phyloP scores from a whole-genome alignment of 2,888 invertebrate species.

The Apodemia mormo region DNA sequence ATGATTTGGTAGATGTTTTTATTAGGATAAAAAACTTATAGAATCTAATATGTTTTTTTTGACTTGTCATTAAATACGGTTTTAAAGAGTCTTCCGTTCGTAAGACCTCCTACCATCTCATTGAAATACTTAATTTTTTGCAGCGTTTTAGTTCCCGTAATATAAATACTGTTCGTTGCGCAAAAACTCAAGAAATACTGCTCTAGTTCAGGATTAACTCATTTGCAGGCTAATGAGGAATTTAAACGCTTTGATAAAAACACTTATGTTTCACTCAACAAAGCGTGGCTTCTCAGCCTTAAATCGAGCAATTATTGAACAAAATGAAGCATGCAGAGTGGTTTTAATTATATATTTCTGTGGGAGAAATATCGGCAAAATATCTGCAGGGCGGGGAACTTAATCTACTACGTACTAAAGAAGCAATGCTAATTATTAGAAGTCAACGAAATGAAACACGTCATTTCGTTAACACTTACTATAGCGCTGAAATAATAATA shows the following conservation, averaged over 20 bases:
- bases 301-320: constrained; percentile 30
- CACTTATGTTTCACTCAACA: constrained; percentile 16
- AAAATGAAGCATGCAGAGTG: constrained; percentile 29
- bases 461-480: no score
- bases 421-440: no score
- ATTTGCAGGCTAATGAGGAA: constrained; percentile 34
- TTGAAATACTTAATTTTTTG: neutral
- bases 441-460: no score
- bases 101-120: neutral
- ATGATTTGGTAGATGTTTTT: no score
- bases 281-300: constrained; percentile 35
- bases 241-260: constrained; percentile 26
- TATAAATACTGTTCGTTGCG: neutral
- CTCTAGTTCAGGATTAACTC: constrained; percentile 21
- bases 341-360: constrained; percentile 26
- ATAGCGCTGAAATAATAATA: no score
- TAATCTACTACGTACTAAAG: no score
- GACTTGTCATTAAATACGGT: neutral
- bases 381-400: neutral
- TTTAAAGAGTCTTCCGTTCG: neutral
- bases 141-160: constrained; percentile 1
- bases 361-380: constrained; percentile 20
- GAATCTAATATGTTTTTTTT: no score
- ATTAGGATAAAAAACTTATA: no score
- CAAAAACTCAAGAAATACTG: constrained; percentile 4